Evolutionary conservation across 1,140 invertebrate species (phyloP).

Genomic region (Plodia interpunctella): DNA sequence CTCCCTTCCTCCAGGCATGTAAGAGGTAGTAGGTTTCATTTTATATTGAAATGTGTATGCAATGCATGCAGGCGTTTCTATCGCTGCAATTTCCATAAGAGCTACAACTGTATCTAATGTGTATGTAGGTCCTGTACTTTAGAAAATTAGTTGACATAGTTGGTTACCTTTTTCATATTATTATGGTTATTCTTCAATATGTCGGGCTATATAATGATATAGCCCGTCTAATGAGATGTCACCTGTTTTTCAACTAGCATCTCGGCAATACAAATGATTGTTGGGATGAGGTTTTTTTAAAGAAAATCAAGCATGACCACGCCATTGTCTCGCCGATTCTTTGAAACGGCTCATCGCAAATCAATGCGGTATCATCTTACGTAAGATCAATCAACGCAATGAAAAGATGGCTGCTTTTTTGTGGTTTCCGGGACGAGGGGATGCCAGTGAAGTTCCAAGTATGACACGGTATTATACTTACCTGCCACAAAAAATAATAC

Average conservation of each 20-base stretch:
- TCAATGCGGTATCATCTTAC: conserved; percentile 27
- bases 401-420: conserved; percentile 9
- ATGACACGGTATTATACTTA: conserved; percentile 5
- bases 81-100: background rate
- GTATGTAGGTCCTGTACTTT: no score
- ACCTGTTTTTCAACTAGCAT: background rate
- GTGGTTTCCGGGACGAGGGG: conserved; percentile 4
- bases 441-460: background rate
- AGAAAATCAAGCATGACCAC: conserved; percentile 27
- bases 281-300: background rate
- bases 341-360: conserved; percentile 39
- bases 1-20: background rate
- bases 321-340: conserved; percentile 37
- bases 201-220: background rate
- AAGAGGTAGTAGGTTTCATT: background rate
- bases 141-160: no score
- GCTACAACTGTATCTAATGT: no score
- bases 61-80: background rate
- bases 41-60: background rate
- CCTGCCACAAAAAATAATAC: background rate
- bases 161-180: no score
- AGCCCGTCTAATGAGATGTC: no score
- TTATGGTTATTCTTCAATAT: background rate
- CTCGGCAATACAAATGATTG: background rate
- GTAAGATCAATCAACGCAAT: conserved; percentile 18